Conservation (phyloP, 2,113 vertebrate species). For the Nothocercus julius region DNA sequence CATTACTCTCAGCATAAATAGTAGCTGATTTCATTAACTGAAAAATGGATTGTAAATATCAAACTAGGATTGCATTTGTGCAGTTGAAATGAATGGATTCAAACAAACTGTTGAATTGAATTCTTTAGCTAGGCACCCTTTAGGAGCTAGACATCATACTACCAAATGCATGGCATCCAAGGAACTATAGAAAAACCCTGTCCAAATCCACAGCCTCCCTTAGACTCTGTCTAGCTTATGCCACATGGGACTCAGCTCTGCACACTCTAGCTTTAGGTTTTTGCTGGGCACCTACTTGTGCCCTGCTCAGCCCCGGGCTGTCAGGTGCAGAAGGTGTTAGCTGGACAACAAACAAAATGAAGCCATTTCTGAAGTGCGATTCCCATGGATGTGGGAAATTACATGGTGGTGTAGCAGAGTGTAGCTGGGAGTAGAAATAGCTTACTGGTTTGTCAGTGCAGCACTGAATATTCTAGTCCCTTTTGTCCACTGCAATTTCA, state of each 20-base stretch:
- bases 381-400: neutral
- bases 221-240: neutral
- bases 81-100: neutral
- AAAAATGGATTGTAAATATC: neutral
- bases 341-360: neutral
- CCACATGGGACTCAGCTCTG: neutral
- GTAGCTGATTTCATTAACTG: neutral
- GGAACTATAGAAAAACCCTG: neutral
- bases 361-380: neutral
- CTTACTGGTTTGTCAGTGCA: neutral
- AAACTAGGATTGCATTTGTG: neutral
- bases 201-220: neutral
- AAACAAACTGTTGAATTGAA: neutral
- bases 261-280: neutral
- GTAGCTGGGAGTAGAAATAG: neutral
- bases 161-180: neutral
- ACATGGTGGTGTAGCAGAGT: neutral
- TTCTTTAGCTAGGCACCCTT: neutral
- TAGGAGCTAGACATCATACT: neutral
- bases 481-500: neutral
- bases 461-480: rapidly evolving
- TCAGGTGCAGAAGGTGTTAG: neutral
- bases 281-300: neutral
- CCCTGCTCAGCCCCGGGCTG: neutral
- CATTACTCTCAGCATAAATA: neutral